Evolutionary conservation across 1,140 invertebrate genomes (phyloP).

Genomic region (Drosophila kikkawai): DNA sequence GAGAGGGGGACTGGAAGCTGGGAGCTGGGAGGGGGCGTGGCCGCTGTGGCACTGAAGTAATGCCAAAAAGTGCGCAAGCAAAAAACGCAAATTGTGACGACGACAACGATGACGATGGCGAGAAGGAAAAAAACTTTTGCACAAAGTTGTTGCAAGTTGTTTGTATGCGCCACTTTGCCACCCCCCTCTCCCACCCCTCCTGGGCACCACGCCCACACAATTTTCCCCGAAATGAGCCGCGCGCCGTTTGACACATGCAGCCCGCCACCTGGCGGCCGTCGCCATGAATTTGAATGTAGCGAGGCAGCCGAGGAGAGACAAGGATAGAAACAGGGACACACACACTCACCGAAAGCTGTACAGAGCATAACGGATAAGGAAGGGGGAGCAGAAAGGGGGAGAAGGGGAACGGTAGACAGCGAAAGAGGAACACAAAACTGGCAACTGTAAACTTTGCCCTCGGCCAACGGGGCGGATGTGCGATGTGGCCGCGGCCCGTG

Average conservation of each 20-base stretch:
- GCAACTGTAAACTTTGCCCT: slow-evolving; percentile 64
- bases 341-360: slow-evolving; percentile 17
- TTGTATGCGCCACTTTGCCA: slow-evolving; percentile 37
- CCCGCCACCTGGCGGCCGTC: slow-evolving; percentile 70
- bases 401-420: background rate
- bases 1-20: background rate
- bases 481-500: slow-evolving; percentile 11
- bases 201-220: slow-evolving; percentile 28
- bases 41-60: slow-evolving; percentile 65
- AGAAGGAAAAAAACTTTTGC: slow-evolving; percentile 58
- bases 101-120: slow-evolving; percentile 28
- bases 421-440: slow-evolving; percentile 13
- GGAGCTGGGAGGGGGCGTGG: background rate
- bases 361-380: slow-evolving; percentile 8
- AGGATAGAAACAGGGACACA: background rate
- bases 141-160: slow-evolving; percentile 76
- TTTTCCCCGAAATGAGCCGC: slow-evolving; percentile 65
- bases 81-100: slow-evolving; percentile 65
- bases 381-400: background rate
- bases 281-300: slow-evolving; percentile 73
- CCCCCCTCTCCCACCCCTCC: background rate
- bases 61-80: slow-evolving; percentile 74
- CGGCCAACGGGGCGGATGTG: slow-evolving; percentile 26
- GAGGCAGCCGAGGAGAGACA: slow-evolving; percentile 8
- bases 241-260: slow-evolving; percentile 72